These are phyloP conservation scores for Ericerus pela DNA, from an alignment of 1,140 invertebrate genomes.

Conservation along the genomic window DNA sequence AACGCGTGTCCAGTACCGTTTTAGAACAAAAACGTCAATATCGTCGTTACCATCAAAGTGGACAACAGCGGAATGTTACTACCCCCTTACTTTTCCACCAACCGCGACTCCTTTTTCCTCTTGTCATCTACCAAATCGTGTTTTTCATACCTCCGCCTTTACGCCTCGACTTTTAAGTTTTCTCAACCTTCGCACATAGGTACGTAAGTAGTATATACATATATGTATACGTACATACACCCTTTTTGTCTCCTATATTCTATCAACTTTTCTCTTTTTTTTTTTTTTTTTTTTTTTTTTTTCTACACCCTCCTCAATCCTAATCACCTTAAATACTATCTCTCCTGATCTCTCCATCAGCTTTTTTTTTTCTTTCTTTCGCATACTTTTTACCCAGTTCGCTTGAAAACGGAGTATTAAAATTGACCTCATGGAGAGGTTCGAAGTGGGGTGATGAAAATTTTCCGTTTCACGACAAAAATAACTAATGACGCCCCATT, in stretches of 20 bases:
- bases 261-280: not conserved
- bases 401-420: no score
- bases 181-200: not conserved
- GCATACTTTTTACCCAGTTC: not conserved
- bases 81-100: not conserved
- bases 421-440: no score
- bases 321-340: no score
- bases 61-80: not conserved
- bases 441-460: no score
- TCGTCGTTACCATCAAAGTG: conserved; percentile 3
- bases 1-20: not conserved
- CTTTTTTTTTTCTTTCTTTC: not conserved
- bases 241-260: not conserved
- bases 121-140: not conserved
- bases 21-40: conserved; percentile 4
- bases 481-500: no score
- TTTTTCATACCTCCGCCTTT: not conserved
- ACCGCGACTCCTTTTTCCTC: not conserved
- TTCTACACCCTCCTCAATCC: no score
- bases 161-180: not conserved
- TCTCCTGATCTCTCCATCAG: no score
- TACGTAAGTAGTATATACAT: no score
- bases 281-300: not conserved
- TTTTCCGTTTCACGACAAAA: no score
- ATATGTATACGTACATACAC: no score